Conservation (phyloP, 1,140 invertebrate species). For the Drosophila pseudoobscura region DNA sequence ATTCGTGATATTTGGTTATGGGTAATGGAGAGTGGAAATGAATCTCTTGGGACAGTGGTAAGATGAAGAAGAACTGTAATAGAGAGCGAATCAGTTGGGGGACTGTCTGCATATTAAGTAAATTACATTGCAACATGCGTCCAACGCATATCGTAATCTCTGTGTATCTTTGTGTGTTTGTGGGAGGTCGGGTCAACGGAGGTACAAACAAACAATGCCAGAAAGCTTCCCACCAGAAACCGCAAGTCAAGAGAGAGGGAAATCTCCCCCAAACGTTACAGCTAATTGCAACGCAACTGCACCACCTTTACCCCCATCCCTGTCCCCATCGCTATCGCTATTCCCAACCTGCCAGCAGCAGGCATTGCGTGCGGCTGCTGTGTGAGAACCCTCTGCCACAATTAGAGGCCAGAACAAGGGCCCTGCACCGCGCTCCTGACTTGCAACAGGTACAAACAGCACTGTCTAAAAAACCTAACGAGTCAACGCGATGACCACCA, state of each 20-base stretch:
- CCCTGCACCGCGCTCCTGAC: neutral
- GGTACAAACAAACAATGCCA: slow-evolving; percentile 29
- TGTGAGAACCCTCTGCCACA: slow-evolving; percentile 33
- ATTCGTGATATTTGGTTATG: no score
- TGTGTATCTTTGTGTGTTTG: no score
- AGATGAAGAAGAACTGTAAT: no score
- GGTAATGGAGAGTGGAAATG: no score
- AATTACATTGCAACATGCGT: slow-evolving; percentile 15
- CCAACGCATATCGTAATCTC: slow-evolving; percentile 13
- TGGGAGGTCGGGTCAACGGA: neutral
- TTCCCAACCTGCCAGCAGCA: slow-evolving; percentile 5
- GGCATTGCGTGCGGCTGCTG: slow-evolving; percentile 26
- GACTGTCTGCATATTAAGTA: neutral
- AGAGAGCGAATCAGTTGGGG: neutral
- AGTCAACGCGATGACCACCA: no score
- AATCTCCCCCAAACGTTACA: neutral
- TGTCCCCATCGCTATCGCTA: no score
- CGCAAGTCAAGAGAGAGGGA: slow-evolving; percentile 41
- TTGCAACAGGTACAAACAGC: slow-evolving; percentile 33
- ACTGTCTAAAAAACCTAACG: slow-evolving; percentile 16
- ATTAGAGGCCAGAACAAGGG: slow-evolving; percentile 29
- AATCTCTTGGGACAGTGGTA: no score
- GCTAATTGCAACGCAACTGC: slow-evolving; percentile 56
- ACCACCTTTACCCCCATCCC: neutral
- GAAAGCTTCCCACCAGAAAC: slow-evolving; percentile 35